Base-by-base conservation (phyloP, 1,140 invertebrate species). In the Pantala flavescens region DNA sequence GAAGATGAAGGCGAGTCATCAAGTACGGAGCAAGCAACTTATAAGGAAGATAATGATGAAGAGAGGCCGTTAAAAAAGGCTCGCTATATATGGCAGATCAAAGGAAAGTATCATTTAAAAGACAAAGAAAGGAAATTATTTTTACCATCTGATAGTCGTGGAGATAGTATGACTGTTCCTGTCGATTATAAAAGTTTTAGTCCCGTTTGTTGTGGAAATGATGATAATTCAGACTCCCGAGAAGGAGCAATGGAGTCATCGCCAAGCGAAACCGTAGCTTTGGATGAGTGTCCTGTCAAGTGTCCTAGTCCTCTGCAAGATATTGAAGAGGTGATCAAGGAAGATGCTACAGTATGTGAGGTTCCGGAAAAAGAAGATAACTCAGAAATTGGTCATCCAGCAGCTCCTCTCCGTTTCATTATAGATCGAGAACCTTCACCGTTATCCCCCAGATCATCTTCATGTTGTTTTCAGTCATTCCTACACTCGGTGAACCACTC, bases 1-100 rank as follows among this genome's bases (percentile, higher is more conserved):
- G 49, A 63, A 14, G 49, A 63, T 12, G 49, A 63, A 63, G 49
- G 49, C 49, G 49, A 63, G 12, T 63, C 49, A 3, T 63, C 49
- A 16, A 63, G 49, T 63, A 63, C 49, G 2, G 49, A 63, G 5
- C 49, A 63, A 63, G 49, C 49, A 63, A 21, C 49, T 21, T 63
- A 5, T 21, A 63, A 63, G 12, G 49, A 63, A 3, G 49, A 63
- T 12, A 36, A 36, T 36, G 49, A 63, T 11, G 81, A 81, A 74
- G 84, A 86, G 77, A 84, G 84, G 80, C 86, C 86, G 76, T 82
- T 87, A 74, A 89, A 89, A 80, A 88, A 88, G 81, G 87, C 87
- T 28, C 82, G 85, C 77, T 88, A 86, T 82, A 83, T 86, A 70
- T 88, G 87, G 87, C 86, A 89, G 84, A 84, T 88, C 43, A 88